Evolutionary conservation across 2,113 vertebrate genomes (phyloP), one percentile per base, ranked within the genome.

Genomic region (Phasianus colchicus): DNA sequence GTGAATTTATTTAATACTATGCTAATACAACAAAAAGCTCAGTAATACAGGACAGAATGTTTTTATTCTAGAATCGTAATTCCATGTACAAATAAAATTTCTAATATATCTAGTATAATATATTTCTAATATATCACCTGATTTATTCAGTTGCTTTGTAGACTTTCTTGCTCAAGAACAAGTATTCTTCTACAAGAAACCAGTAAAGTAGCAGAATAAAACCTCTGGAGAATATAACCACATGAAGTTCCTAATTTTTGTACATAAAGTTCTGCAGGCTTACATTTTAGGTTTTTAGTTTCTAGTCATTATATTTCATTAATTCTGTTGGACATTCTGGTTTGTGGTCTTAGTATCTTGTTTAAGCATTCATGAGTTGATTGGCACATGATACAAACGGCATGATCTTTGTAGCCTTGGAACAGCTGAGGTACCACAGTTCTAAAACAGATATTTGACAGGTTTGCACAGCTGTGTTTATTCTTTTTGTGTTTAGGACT

Each of bases 121-220:
- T n/a, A n/a, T 29, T 76, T 60, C 36, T 55, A 10, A 7, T 32
- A 0, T 4, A 42, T 45, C n/a, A 73, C 14, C 47, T 69, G 30
- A 85, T 29, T 21, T 67, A 11, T 45, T 96, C 6, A 25, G 36
- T 55, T 92, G 50, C 40, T 91, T 72, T 77, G 42, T 77, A 81
- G 42, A 47, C 52, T 67, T 71, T 30, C 36, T 90, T 91, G 43
- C 66, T 67, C 47, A 78, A 78, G 19, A 92, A 11, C 16, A 50
- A 65, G 3, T 42, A 6, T 32, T 90, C 12, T 64, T 88, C 67
- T 78, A 48, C 45, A 89, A 48, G 40, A 85, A 89, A 54, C 34
- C 34, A 18, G 11, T 86, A 67, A 74, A 93, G n/a, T 22, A 85
- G 40, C 57, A 69, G 76, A 92, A 76, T 89, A 88, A 88, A 94